Conservation (phyloP, 2,113 vertebrate species). For the Lontra canadensis region DNA sequence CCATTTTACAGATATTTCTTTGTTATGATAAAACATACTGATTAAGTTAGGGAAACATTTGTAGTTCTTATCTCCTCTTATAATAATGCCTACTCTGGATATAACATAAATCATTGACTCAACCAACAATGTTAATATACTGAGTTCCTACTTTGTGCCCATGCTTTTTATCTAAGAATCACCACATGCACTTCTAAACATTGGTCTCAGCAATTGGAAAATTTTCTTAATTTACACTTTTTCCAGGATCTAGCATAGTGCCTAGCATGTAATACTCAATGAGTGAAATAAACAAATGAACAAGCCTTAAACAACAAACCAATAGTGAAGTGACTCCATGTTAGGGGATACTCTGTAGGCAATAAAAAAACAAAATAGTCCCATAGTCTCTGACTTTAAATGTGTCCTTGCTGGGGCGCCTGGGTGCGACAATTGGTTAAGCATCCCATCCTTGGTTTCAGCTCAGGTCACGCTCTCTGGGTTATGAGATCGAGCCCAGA, state of each 20-base stretch:
- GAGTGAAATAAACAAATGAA: neutral
- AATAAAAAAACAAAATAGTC: neutral
- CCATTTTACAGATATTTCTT: slow-evolving; percentile 12
- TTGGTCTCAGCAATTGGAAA: neutral
- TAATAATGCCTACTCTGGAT: neutral
- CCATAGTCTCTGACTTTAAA: neutral
- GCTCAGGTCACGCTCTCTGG: neutral
- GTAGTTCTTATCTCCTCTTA: neutral
- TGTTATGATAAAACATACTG: slow-evolving; percentile 44
- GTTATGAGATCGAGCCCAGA: neutral
- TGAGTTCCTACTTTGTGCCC: neutral
- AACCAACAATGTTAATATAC: neutral
- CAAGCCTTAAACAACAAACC: neutral
- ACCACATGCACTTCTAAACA: neutral
- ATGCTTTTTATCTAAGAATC: neutral
- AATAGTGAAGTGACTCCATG: neutral
- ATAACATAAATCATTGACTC: neutral
- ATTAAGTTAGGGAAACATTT: slow-evolving; percentile 32
- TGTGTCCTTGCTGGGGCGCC: neutral
- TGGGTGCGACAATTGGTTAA: neutral
- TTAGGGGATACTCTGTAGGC: neutral
- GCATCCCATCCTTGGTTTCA: neutral
- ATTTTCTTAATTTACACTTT: neutral
- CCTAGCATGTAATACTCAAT: neutral
- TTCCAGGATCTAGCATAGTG: neutral